Percentiles rank a stretch among this genome's conserved stretches.
Evolutionary conservation across 2,888 invertebrate species (phyloP).

Genomic region (Hirtodrosophila confusa): DNA sequence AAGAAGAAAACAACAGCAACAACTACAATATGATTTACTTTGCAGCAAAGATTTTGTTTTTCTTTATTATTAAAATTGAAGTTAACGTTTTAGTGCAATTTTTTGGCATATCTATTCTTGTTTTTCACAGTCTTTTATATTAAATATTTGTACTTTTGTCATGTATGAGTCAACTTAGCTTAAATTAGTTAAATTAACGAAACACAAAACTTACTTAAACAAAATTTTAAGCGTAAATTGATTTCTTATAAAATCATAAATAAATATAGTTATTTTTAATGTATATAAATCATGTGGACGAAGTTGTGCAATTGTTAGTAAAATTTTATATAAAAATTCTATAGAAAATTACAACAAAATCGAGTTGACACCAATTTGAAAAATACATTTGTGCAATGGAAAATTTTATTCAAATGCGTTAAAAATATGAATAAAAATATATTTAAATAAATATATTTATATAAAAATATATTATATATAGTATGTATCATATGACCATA

Average conservation of each 20-base stretch:
- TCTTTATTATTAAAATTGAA: constrained; percentile 46
- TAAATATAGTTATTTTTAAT: constrained; percentile 50
- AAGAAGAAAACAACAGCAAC: constrained; percentile 6
- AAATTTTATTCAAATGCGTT: constrained; percentile 47
- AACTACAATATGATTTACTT: constrained; percentile 46
- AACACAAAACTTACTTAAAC: constrained; percentile 57
- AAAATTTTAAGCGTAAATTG: constrained; percentile 46
- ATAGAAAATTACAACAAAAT: constrained; percentile 46
- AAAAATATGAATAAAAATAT: constrained; percentile 42
- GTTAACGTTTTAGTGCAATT: constrained; percentile 69
- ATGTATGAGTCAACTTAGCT: constrained; percentile 68
- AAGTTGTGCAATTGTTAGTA: constrained; percentile 76
- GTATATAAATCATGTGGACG: constrained; percentile 67
- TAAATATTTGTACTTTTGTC: constrained; percentile 33
- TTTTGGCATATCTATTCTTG: constrained; percentile 56
- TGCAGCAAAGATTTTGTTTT: constrained; percentile 59
- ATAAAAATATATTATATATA: constrained; percentile 35
- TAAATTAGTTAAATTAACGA: constrained; percentile 72
- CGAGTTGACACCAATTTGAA: constrained; percentile 33
- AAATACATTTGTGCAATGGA: constrained; percentile 59
- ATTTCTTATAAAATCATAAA: constrained; percentile 54
- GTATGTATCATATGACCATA: constrained; percentile 40
- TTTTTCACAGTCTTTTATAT: constrained; percentile 34
- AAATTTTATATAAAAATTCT: constrained; percentile 60
- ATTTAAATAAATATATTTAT: constrained; percentile 51